These are phyloP conservation scores for Phortica variegata DNA, from an alignment of 1,140 invertebrate species.

Conservation along the genomic window DNA sequence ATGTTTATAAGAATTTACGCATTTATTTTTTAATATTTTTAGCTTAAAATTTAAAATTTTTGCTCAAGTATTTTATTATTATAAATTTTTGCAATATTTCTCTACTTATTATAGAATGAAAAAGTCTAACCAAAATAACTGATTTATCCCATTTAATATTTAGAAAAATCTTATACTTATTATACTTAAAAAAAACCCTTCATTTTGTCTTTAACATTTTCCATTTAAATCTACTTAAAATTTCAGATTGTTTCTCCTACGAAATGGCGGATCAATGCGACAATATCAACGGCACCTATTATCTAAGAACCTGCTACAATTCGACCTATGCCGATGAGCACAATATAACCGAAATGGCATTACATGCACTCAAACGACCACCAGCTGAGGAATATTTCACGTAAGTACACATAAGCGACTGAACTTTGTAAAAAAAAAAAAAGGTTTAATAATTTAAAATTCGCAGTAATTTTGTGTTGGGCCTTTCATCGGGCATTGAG, in stretches of 20 bases:
- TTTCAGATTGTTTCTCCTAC: constrained; percentile 69
- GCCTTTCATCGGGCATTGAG: constrained; percentile 72
- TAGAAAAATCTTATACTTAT: constrained; percentile 11
- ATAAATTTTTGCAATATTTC: too few species aligned
- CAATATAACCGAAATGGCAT: constrained; percentile 59
- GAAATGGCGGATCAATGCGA: constrained; percentile 64
- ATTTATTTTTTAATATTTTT: too few species aligned
- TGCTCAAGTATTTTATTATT: too few species aligned
- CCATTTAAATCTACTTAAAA: too few species aligned
- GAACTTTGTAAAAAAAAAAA: neutral
- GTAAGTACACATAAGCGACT: constrained; percentile 60
- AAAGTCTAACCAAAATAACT: too few species aligned
- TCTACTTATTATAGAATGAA: too few species aligned
- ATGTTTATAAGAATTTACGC: too few species aligned
- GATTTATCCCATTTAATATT: too few species aligned
- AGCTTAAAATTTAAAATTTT: too few species aligned
- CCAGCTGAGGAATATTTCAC: constrained; percentile 85
- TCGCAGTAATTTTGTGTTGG: constrained; percentile 69
- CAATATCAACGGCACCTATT: constrained; percentile 68
- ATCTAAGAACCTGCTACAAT: constrained; percentile 62
- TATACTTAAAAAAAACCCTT: constrained; percentile 2
- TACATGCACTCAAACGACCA: constrained; percentile 64
- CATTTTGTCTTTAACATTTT: constrained; percentile 1
- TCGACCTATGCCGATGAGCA: constrained; percentile 58
- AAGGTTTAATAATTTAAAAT: constrained; percentile 16